Evolutionary conservation across 2,888 invertebrate species (phyloP).

Genomic region (Ennomos fuscantarius): DNA sequence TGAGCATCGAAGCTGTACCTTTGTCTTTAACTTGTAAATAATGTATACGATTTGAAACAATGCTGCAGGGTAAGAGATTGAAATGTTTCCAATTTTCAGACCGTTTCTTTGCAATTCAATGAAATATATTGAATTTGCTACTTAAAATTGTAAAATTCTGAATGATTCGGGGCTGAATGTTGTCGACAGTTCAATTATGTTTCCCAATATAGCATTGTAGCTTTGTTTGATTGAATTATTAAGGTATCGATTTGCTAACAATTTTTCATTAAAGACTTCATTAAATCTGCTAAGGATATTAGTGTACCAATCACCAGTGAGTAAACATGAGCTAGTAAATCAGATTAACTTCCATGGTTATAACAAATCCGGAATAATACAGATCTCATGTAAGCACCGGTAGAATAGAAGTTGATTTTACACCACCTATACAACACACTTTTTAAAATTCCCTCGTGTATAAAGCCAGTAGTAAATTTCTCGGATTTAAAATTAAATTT

Average conservation of each 20-base stretch:
- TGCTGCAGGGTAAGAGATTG: conserved; percentile 16
- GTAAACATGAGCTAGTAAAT: too few relatives aligned
- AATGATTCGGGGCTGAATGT: not conserved
- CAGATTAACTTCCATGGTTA: too few relatives aligned
- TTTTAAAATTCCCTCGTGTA: not conserved
- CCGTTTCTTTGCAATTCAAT: conserved; percentile 3
- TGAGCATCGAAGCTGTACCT: conserved; percentile 12
- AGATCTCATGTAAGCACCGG: too few relatives aligned
- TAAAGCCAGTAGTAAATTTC: conserved; percentile 4
- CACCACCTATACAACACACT: not conserved
- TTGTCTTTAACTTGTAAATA: conserved; percentile 23
- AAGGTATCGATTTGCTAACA: too few relatives aligned
- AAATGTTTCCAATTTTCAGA: conserved; percentile 14
- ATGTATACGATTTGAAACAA: conserved; percentile 18
- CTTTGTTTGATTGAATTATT: not conserved
- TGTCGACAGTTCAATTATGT: conserved; percentile 12
- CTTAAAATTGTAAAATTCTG: not conserved
- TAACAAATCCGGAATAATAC: too few relatives aligned
- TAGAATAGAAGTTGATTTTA: not conserved
- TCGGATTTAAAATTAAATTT: conserved; percentile 13
- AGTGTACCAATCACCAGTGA: too few relatives aligned
- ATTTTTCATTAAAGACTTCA: too few relatives aligned
- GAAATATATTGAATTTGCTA: conserved; percentile 6
- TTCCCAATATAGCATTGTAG: not conserved
- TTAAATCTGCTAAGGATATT: too few relatives aligned